Percentiles rank a stretch among this genome's conserved stretches.
phyloP scores from a whole-genome alignment of 2,797 vertebrate genomes.

The Momotus momota region DNA sequence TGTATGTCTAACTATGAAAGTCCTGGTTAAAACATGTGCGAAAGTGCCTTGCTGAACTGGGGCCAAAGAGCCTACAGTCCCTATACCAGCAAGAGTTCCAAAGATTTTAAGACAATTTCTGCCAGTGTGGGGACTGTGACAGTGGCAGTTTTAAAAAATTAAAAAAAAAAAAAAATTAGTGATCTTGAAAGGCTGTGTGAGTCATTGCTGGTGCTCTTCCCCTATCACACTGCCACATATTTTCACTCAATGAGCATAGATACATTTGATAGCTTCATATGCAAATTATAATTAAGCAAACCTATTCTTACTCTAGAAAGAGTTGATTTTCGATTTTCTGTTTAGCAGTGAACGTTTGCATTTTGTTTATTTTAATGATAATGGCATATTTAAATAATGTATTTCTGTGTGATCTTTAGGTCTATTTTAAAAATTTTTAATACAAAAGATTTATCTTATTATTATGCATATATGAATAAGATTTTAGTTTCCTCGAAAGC shows the following conservation, averaged over 20 bases:
- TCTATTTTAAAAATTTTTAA: slow-evolving; percentile 13
- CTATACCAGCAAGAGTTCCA: neutral
- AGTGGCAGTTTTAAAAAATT: neutral
- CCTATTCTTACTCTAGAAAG: neutral
- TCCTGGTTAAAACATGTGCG: neutral
- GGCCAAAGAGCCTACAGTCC: neutral
- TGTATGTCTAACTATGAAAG: neutral
- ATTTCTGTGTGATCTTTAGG: neutral
- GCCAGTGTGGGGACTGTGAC: neutral
- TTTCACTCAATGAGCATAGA: neutral
- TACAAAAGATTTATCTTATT: neutral
- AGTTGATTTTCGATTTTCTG: neutral
- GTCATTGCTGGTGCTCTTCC: neutral
- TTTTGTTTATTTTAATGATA: slow-evolving; percentile 16
- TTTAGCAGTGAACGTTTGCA: neutral
- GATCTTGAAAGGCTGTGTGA: neutral
- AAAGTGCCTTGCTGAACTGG: neutral
- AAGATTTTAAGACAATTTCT: neutral
- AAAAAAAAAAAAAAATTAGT: neutral
- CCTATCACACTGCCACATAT: neutral
- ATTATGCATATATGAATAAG: neutral
- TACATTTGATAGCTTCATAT: neutral
- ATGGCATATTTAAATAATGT: neutral
- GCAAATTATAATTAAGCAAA: slow-evolving; percentile 2
- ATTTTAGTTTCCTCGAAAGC: neutral